Base-by-base conservation (phyloP, 1,140 invertebrate genomes). In the Bemisia tabaci region DNA sequence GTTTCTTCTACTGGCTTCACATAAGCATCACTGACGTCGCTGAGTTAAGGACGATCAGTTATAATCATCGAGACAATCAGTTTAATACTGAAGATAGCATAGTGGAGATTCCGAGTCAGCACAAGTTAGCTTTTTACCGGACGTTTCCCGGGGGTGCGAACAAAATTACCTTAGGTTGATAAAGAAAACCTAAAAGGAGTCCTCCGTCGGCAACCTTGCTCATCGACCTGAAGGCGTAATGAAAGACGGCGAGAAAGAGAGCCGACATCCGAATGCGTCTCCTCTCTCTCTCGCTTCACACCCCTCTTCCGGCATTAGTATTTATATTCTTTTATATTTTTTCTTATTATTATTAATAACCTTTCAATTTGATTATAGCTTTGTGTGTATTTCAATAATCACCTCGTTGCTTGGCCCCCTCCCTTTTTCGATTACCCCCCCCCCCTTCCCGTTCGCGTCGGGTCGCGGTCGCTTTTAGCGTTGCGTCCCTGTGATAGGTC, bases 291-390 rank as follows among this genome's bases (percentile, higher is more conserved):
- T 17, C 33, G 5, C 33, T 48, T 48, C 33, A 48, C 33, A 48
- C 33, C 33, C 33, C 33, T 48, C 17, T 48, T 48, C 33, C 33
- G 33, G 33, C 17, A 48, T 48, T 48, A 48, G 33, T 48, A 48
- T 48, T 48, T 48, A 48, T 48, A 48, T 48, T 48, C 33, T 48
- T 48, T 48, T 48, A 48, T 48, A 48, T 48, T 48, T 48, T 48
- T 48, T 48, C 33, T 48, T 48, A 48, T 48, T 48, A 48, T 48
- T 48, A 48, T 48, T 48, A 48, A 48, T 48, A 48, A 48, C 33
- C 33, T 48, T 48, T 48, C 33, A 48, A 48, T 48, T 48, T 48
- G 33, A 48, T 48, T 48, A 48, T 48, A 48, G 33, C 33, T 48
- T 48, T 48, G 33, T 48, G 33, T 48, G 33, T 48, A 48, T 48